Base-by-base conservation (phyloP, 23 tunicate genomes). In the Styela clava region DNA sequence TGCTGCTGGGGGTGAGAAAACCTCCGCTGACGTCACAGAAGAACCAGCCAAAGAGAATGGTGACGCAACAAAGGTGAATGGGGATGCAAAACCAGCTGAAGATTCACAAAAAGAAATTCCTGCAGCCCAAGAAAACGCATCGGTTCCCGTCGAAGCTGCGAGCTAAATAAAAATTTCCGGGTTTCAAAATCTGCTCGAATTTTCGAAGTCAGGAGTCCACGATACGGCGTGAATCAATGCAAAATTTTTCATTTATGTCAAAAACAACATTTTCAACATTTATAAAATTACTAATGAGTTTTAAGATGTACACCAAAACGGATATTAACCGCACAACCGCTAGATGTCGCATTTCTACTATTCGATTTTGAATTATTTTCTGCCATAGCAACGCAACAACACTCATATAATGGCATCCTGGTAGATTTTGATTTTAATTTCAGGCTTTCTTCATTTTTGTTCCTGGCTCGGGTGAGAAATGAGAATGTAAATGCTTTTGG, bases 21-120 rank as follows among this genome's bases (percentile, higher is more conserved):
- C 35, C 9, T 64, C 35, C 25, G 37, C 35, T 30, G 37, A 0
- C 35, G 1, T n/a, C 32, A 24, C 35, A 72, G 37, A 30, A 72
- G 78, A 72, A 72, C 32, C 36, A 30, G 78, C 78, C 0, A 33
- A 72, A 72, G 44, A 72, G 63, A 72, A 72, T 23, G 78, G 51
- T 24, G 78, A 72, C 30, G 44, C 78, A 23, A 33, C 78, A 1
- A 72, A 72, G 22, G 78, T 72, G 31, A 67, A 67, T 24, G 71
- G 71, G 0, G 71, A 25, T 24, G 71, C 30, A 16, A 29, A 29
- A 67, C 30, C 30, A 0, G 71, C 71, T 16, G 56, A 44, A 44
- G 56, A 44, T 5, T 18, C 71, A 67, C 31, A 27, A 25, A 29
- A 67, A 67, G 71, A 67, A 67, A 24, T 22, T 22, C 71, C 71